Conservation (phyloP, 2,888 invertebrate species). For the Apeira syringaria region DNA sequence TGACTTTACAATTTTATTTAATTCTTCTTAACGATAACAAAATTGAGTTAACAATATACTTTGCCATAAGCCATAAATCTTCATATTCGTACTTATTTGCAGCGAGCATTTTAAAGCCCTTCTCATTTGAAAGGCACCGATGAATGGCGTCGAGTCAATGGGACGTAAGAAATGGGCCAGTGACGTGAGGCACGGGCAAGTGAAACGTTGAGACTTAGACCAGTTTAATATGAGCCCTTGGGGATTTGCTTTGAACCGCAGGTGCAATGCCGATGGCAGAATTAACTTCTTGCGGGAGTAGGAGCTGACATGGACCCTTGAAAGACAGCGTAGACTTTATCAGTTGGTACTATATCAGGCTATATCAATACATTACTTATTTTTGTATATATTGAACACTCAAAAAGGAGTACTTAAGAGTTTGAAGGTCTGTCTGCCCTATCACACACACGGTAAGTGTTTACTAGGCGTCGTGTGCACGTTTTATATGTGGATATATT, state of each 20-base stretch:
- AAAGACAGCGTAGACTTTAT: conserved; percentile 4
- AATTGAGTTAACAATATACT: too few relatives aligned
- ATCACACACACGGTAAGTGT: too few relatives aligned
- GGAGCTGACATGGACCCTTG: neutral
- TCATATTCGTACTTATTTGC: conserved; percentile 65
- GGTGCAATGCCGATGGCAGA: conserved; percentile 20
- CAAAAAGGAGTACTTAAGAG: too few relatives aligned
- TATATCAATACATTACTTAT: too few relatives aligned
- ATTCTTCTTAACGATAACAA: too few relatives aligned
- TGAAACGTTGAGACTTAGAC: conserved; percentile 57
- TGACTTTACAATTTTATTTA: too few relatives aligned
- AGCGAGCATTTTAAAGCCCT: conserved; percentile 67
- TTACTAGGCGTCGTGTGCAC: too few relatives aligned
- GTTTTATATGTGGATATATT: too few relatives aligned
- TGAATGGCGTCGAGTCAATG: conserved; percentile 79
- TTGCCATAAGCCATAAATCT: conserved; percentile 49
- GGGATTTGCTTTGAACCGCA: conserved; percentile 38
- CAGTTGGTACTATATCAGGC: too few relatives aligned
- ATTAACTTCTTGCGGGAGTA: conserved; percentile 12
- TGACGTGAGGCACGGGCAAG: conserved; percentile 65
- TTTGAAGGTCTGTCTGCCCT: too few relatives aligned
- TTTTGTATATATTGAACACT: too few relatives aligned
- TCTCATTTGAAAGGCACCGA: conserved; percentile 73
- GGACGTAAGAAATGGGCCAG: conserved; percentile 79
- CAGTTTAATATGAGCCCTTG: conserved; percentile 51